A percentile compares a stretch with the other conserved stretches of the same genome.
Evolutionary conservation across 1,140 invertebrate species (phyloP).

Genomic region (Heliconius himera): DNA sequence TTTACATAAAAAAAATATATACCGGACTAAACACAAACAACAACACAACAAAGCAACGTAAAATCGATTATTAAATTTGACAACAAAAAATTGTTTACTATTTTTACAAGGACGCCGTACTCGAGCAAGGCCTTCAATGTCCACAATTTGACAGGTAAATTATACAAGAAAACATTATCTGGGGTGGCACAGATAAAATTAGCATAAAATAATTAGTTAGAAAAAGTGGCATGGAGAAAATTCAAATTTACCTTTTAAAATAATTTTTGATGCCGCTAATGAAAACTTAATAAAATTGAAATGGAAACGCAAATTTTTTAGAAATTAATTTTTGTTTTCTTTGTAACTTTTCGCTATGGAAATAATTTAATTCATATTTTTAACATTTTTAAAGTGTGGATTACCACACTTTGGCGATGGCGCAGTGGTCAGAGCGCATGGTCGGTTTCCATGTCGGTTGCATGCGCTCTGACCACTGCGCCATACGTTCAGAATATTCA

Average conservation of each 20-base stretch:
- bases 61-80: neutral
- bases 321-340: slow-evolving; percentile 1
- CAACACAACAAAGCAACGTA: too few species aligned
- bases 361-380: too few species aligned
- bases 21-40: too few species aligned
- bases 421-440: too few species aligned
- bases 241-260: neutral
- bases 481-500: too few species aligned
- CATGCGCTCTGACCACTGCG: too few species aligned
- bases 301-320: neutral
- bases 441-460: too few species aligned
- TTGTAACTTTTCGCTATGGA: neutral
- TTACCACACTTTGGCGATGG: too few species aligned
- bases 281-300: slow-evolving; percentile 11
- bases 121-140: neutral
- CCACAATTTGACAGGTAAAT: slow-evolving; percentile 11
- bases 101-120: neutral
- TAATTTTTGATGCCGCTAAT: neutral
- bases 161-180: slow-evolving; percentile 25
- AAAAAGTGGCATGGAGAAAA: slow-evolving; percentile 9
- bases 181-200: slow-evolving; percentile 21
- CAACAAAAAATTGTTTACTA: neutral
- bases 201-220: slow-evolving; percentile 34
- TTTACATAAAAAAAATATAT: too few species aligned
- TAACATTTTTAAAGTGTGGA: too few species aligned